Base-by-base conservation (phyloP, 2,797 vertebrate genomes). In the Crax fasciolata region DNA sequence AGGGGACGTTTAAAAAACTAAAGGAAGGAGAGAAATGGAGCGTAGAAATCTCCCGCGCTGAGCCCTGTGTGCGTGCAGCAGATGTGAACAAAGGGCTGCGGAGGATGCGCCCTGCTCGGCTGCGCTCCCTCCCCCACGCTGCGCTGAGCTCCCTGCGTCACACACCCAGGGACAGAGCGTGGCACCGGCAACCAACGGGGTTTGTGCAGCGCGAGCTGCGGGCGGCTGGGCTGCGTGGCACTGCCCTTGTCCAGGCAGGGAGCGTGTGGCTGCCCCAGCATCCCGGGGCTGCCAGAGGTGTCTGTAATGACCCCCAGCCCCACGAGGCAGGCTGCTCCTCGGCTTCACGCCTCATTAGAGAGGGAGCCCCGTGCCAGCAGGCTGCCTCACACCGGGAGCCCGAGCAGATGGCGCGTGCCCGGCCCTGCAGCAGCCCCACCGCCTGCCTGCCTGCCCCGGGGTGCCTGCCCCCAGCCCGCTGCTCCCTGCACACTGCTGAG, bases 1-100 rank as follows among this genome's bases (percentile, higher is more conserved):
- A 86, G 61, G 52, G 90, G 82, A 86, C 13, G 8, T 72, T 92
- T 55, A 67, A 92, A 83, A 84, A 91, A 84, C 88, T 73, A 54
- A 92, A 58, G 46, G 51, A 55, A 79, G 52, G 78, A 71, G 71
- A 84, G 79, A 95, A 97, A 94, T 59, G 2, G 76, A 97, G 95
- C 92, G 72, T 35, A 83, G 93, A 94, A 93, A 96, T 86, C 86
- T 93, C 74, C 87, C 63, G 94, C 87, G 94, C 93, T 89, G 96
- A 97, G 94, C 90, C 70, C 49, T 63, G 83, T 17, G 32, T 91
- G 84, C 51, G 30, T 11, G 54, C 3, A 87, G 94, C 95, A 97
- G 96, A 97, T 96, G 93, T 95, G 94, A 97, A 97, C 96, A 97
- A 97, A 97, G 91, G 96, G 86, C 95, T 78, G 86, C 6, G 35